These are phyloP conservation scores for Archocentrus centrarchus DNA, from an alignment of 2,113 vertebrate species.

Conservation along the genomic window DNA sequence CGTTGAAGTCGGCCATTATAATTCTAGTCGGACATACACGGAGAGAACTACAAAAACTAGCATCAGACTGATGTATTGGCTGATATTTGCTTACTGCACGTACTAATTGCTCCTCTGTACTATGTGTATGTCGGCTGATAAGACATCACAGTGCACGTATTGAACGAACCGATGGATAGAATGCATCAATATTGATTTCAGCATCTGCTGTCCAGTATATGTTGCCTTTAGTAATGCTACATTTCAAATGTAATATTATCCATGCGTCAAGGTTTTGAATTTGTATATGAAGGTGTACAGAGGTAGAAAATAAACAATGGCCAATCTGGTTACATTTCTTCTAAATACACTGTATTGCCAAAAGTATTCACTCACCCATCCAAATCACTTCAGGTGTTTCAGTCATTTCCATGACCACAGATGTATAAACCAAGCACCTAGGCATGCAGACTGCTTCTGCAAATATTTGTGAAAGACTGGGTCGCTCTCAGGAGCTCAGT, in stretches of 20 bases:
- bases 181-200: neutral
- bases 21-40: neutral
- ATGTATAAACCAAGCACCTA: no score
- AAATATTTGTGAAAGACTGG: no score
- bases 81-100: neutral
- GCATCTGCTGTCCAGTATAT: neutral
- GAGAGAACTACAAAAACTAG: neutral
- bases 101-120: neutral
- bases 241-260: neutral
- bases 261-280: neutral
- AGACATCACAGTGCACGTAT: no score
- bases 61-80: neutral
- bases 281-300: neutral
- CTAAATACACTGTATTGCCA: neutral
- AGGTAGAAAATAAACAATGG: neutral
- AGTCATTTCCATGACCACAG: no score
- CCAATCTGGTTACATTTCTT: neutral
- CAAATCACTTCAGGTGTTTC: no score
- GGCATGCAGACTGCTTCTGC: no score
- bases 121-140: neutral
- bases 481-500: no score
- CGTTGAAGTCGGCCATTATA: slow-evolving; percentile 2
- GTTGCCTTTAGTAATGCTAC: neutral
- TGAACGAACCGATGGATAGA: no score
- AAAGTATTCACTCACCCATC: no score